Evolutionary conservation across 2,888 invertebrate species (phyloP), one percentile per base, ranked within the genome.

Genomic region (Mactromeris polynyma): DNA sequence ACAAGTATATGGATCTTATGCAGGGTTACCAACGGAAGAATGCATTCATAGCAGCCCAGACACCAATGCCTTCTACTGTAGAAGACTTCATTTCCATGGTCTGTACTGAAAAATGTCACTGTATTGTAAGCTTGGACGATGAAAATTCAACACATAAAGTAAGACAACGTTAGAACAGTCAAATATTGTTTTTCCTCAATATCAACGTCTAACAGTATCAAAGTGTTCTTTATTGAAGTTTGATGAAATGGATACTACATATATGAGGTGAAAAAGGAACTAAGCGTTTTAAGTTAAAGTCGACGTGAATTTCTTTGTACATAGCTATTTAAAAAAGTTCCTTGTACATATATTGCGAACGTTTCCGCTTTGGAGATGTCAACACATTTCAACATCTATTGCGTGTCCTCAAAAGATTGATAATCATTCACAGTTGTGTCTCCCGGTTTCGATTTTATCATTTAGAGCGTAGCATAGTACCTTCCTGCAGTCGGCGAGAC

Each of bases 81-180:
- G 82, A 73, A 21, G 82, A 82, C 51, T 86, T 81, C 11, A 21
- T 81, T 17, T 42, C 51, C 14, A 40, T 81, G n/a, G 19, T 81
- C 21, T 31, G 21, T 40, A 77, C 77, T n/a, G 82, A 86, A 40
- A 78, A 26, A 33, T 81, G 81, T 33, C n/a, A 54, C 0, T 82
- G 82, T 82, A 73, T 86, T n/a, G 77, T 86, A 14, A 31, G 31
- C 11, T 73, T 86, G 86, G 86, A 86, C n/a, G 85, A 85, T 3
- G 69, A 80, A 69, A 33, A 80, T 36, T 69, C 33, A 31, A 46
- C 14, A 9, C 46, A 81, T 81, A 80, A 85, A 54, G 85, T 85
- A 81, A 19, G 36, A 31, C 11, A 26, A 26, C 11, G 6, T n/a
- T 26, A n/a, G 26, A 26, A 64, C 3, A n/a, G 1, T 54, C 2